Percentiles rank a stretch among this genome's conserved stretches.
These are phyloP conservation scores for Falco naumanni DNA, from an alignment of 2,797 vertebrate species.

Conservation along the genomic window DNA sequence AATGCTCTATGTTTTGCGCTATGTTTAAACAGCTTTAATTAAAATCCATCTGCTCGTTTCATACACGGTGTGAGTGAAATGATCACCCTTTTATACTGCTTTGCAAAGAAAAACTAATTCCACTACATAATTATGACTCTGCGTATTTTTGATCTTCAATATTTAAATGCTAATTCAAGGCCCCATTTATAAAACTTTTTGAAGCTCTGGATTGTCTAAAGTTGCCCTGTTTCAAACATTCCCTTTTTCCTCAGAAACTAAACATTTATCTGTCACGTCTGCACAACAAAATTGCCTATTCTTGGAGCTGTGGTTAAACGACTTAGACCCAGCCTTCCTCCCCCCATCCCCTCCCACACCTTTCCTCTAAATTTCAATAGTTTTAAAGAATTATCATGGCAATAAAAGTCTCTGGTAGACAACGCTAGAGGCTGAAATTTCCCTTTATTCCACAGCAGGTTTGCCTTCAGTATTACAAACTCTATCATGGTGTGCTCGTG, in stretches of 20 bases:
- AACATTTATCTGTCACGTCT: slow-evolving; percentile 9
- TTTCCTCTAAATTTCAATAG: slow-evolving; percentile 23
- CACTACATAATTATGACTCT: not conserved
- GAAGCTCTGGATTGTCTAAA: not conserved
- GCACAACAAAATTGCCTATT: slow-evolving; percentile 24
- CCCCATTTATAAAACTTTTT: not conserved
- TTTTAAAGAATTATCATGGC: not conserved
- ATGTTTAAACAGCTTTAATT: not conserved
- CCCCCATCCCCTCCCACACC: slow-evolving; percentile 20
- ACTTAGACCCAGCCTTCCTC: not conserved
- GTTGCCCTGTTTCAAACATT: not conserved
- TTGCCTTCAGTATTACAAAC: not conserved
- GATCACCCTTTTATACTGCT: not conserved
- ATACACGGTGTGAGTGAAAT: not conserved
- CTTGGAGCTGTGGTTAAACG: slow-evolving; percentile 43
- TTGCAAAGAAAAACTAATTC: not conserved
- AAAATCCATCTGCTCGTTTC: not conserved
- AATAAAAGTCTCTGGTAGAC: not conserved
- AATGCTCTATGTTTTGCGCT: not conserved
- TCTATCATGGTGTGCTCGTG: accelerated
- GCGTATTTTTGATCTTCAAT: not conserved
- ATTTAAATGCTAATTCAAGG: not conserved
- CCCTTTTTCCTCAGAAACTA: not conserved
- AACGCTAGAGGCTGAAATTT: not conserved
- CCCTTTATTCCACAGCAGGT: not conserved